Evolutionary conservation across 2,888 invertebrate species (phyloP), one percentile per base, ranked within the genome.

Genomic region (Drosophila paranaensis): DNA sequence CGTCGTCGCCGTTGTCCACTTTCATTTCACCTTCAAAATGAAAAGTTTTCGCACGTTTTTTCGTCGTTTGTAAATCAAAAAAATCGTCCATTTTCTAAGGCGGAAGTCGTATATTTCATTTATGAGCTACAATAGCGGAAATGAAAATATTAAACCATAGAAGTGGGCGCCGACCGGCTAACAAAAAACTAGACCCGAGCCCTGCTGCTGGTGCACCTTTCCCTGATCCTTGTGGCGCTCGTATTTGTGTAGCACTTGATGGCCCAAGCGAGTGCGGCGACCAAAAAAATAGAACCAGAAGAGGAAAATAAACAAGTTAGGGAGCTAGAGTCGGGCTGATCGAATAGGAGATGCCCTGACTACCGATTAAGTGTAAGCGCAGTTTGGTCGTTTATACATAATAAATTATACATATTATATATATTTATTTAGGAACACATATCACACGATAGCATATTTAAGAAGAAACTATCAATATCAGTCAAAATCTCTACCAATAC

Each of bases 101-200:
- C 77, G 77, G 81, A 84, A 87, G 82, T 81, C 82, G 63, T 79
- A 82, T 81, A 67, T 89, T 84, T 75, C 79, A 81, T 87, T 79
- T 84, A 84, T 86, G 84, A 78, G 69, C 71, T 64, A 82, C 77
- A 74, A 75, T 63, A 76, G 79, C 82, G 88, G 89, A 88, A 89
- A 88, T 88, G 88, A 82, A 89, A 88, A 82, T 84, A 77, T 79
- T 81, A 88, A 82, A 65, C 84, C 89, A 81, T 82, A 85, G 78
- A 86, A 82, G 65, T 82, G 74, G 39, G 71, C 60, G 53, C 27
- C 37, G 61, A 43, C 46, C 53, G 37, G 42, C 30, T 48, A n/a
- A n/a, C 39, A 56, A n/a, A 30, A 33, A 33, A 33, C 57, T 58
- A 54, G 45, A 57, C 48, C 48, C 25, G 14, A 25, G 13, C n/a